Evolutionary conservation across 2,113 vertebrate species (phyloP), one percentile per base, ranked within the genome.

Genomic region (Chinchilla lanigera): DNA sequence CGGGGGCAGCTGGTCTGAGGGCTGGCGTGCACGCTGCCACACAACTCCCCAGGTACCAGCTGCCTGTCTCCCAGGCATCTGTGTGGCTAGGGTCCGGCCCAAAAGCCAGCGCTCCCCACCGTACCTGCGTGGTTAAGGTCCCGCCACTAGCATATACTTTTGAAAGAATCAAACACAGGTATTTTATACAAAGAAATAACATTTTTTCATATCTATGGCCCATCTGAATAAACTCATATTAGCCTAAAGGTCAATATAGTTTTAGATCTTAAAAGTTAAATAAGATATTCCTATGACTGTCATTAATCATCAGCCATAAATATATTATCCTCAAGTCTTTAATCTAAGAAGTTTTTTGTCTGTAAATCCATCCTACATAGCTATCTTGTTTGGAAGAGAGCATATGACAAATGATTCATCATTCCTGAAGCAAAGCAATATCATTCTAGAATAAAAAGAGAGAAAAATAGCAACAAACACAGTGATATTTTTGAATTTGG

Each of bases 351-450:
- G 22, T 22, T 38, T 85, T 95, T 90, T 96, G 89, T 96, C 33
- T 85, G 67, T 90, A 97, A 93, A 97, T 77, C 67, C 28, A 93
- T 80, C 22, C 60, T 89, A 35, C n/a, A 24, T 28, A 65, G 52
- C 38, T 93, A 38, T 95, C 96, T 96, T 89, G 87, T 95, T 94
- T 97, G 86, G 89, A 96, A 97, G 13, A 91, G 16, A 97, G 33
- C 47, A 89, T 60, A 86, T 86, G 61, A 95, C 80, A 97, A 97
- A 92, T 94, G 41, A 95, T 86, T 94, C 58, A 87, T 94, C 96
- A 50, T 91, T 95, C 44, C n/a, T 87, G n/a, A 65, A 92, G 54
- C 61, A 95, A 97, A 89, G 26, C 65, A 92, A 80, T 95, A 86
- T 93, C 41, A 86, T 96, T 96, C 19, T 65, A 77, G 63, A 96